phyloP scores from a whole-genome alignment of 2,888 invertebrate genomes.

The Caradrina clavipalpis region DNA sequence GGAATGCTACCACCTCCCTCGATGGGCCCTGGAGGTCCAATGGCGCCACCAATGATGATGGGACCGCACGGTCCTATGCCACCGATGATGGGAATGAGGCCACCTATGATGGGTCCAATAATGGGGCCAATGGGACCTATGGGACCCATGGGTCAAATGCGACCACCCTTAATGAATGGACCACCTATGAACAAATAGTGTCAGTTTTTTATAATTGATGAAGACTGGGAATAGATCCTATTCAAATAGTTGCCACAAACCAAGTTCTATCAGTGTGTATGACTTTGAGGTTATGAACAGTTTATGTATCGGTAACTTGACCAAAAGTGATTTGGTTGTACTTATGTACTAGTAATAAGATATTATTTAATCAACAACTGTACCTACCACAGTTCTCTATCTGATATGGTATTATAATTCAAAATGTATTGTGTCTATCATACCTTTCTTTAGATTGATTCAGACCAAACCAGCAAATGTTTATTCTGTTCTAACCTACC shows the following conservation, averaged over 20 bases:
- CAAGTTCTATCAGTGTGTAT: conserved; percentile 18
- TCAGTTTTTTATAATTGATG: conserved; percentile 33
- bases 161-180: conserved; percentile 94
- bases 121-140: conserved; percentile 91
- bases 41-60: conserved; percentile 95
- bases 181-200: conserved; percentile 91
- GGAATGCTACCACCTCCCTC: conserved; percentile 90
- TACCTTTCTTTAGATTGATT: too few species aligned
- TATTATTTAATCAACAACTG: not conserved
- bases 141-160: conserved; percentile 94
- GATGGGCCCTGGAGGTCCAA: conserved; percentile 93
- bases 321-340: not conserved
- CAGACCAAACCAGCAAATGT: too few species aligned
- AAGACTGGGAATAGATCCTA: conserved; percentile 41
- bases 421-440: too few species aligned
- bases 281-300: conserved; percentile 56
- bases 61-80: conserved; percentile 95
- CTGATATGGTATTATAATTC: not conserved
- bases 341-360: not conserved
- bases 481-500: too few species aligned
- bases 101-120: conserved; percentile 93
- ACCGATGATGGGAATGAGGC: conserved; percentile 93
- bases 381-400: not conserved
- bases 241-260: conserved; percentile 47
- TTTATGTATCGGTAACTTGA: conserved; percentile 3